A percentile compares a stretch with the other conserved stretches of the same genome.
Conservation (phyloP, 2,113 vertebrate genomes). For the Sylvietta virens region DNA sequence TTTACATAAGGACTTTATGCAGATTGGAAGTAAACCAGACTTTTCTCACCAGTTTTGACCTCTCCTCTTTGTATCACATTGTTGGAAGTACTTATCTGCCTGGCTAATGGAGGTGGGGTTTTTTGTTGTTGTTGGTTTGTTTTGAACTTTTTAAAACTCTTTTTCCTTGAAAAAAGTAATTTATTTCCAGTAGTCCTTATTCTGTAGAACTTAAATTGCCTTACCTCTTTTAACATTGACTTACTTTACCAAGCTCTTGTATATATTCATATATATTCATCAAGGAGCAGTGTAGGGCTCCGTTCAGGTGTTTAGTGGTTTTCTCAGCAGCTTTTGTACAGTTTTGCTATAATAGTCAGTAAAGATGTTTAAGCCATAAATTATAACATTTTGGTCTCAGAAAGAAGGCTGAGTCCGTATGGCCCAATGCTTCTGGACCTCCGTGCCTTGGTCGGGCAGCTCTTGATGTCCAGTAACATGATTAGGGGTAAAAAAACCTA, state of each 20-base stretch:
- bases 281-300: not conserved
- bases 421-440: not conserved
- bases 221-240: not conserved
- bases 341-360: not conserved
- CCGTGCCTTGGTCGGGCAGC: not conserved
- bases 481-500: not conserved
- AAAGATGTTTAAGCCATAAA: not conserved
- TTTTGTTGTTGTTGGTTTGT: not conserved
- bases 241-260: not conserved
- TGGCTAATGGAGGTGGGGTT: fast-evolving
- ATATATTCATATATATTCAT: not conserved
- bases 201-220: not conserved
- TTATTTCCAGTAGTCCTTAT: not conserved
- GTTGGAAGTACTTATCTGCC: not conserved
- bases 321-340: not conserved
- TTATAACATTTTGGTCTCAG: fast-evolving
- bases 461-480: not conserved
- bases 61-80: fast-evolving
- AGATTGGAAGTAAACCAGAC: not conserved
- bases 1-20: not conserved
- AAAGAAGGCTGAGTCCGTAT: not conserved
- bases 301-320: not conserved
- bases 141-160: not conserved
- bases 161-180: not conserved
- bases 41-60: not conserved